Percentiles rank a stretch among this genome's conserved stretches.
Evolutionary conservation across 2,888 invertebrate species (phyloP).

Genomic region (Lasioglossum malachurum): DNA sequence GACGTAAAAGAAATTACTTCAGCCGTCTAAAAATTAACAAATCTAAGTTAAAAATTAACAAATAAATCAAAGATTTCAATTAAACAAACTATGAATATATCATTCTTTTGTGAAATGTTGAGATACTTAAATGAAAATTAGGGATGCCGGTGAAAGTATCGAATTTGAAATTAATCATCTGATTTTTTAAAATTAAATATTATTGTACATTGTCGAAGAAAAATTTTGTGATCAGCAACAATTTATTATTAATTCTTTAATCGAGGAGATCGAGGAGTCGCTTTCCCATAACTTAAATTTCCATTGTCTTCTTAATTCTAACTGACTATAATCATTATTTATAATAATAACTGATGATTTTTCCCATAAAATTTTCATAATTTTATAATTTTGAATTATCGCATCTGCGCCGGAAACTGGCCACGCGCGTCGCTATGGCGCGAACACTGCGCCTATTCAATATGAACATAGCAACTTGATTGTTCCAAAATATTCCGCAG

Average conservation of each 20-base stretch:
- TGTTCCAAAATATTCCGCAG: neutral
- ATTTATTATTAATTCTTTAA: neutral
- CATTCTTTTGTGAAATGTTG: neutral
- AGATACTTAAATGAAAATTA: neutral
- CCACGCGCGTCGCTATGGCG: neutral
- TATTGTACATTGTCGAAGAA: neutral
- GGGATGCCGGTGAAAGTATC: neutral
- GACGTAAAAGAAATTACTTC: neutral
- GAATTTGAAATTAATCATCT: neutral
- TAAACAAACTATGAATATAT: neutral
- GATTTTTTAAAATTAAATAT: neutral
- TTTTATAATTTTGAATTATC: neutral
- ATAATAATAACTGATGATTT: neutral
- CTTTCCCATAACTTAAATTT: neutral
- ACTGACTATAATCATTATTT: neutral
- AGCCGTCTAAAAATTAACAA: neutral
- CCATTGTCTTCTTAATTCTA: neutral
- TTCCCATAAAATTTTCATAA: neutral
- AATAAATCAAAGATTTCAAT: neutral
- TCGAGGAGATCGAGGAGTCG: neutral
- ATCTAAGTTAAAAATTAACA: too few relatives aligned
- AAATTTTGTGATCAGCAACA: neutral
- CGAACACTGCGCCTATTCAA: neutral
- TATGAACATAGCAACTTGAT: slow-evolving; percentile 22
- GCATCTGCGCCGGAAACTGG: neutral